Base-by-base conservation (phyloP, 2,797 vertebrate genomes). In the Atherinosoma microstoma region DNA sequence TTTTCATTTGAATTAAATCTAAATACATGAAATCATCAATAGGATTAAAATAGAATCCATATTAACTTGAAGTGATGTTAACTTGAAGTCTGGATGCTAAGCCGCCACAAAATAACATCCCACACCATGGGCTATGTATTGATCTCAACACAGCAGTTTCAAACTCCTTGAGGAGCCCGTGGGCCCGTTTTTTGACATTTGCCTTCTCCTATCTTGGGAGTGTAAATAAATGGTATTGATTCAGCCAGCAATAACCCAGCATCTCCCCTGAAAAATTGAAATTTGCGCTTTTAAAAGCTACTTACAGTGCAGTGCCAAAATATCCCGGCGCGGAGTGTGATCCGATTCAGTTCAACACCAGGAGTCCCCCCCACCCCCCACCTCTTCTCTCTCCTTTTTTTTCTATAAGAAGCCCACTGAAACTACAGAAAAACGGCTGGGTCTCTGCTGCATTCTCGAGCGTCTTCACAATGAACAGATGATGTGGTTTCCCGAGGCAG, bases 381-480 rank as follows among this genome's bases (percentile, higher is more conserved):
- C 73, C 64, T 68, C 18, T 59, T 63, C 64, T 73, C 40, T 54
- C 53, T 58, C 70, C 53, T 62, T 45, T 72, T 64, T 61, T 70
- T 70, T 54, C 79, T 78, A 90, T 60, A 80, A 85, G 78, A 87
- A 90, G 83, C 87, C 91, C 90, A 87, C 85, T 83, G 70, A 92
- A 91, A 90, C 89, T 90, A 76, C 84, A 90, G 89, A 92, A 90
- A 91, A 87, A 90, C 87, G 79, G 70, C 76, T 53, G 85, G 71
- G 80, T 81, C 83, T 92, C 87, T 88, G 87, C 86, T 90, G 89
- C 92, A 90, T 90, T 87, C 87, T 90, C 86, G 88, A 82, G 83
- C 89, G 80, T 82, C 77, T 32, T 92, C 83, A 89, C 88, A 71
- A 70, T 9, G 86, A 75, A 56, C 75, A 75, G 80, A 80, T 67